These are phyloP conservation scores for Lerista edwardsae DNA, from an alignment of 2,797 vertebrate genomes.

Conservation along the genomic window DNA sequence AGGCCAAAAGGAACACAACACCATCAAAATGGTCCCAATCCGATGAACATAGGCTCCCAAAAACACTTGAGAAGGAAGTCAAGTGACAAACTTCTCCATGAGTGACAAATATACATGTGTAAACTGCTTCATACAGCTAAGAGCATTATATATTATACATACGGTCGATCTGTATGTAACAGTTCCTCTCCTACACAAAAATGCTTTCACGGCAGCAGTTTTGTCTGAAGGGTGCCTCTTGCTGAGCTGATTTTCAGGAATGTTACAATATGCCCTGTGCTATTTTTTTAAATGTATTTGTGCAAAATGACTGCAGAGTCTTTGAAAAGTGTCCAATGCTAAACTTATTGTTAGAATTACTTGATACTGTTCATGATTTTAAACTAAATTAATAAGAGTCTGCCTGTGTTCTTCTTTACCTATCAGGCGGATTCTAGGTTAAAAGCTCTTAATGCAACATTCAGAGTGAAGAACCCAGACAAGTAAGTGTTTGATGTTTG, in stretches of 20 bases:
- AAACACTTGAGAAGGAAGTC: too few species aligned
- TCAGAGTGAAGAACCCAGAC: constrained; percentile 96
- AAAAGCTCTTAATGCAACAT: constrained; percentile 95
- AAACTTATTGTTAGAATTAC: constrained; percentile 4
- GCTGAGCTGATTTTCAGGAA: neutral
- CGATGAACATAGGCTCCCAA: too few species aligned
- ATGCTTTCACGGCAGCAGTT: neutral
- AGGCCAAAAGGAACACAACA: too few species aligned
- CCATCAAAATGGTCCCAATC: too few species aligned
- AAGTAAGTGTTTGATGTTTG: constrained; percentile 82
- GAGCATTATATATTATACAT: neutral
- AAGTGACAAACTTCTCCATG: too few species aligned
- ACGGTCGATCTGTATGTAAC: neutral
- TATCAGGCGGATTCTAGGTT: constrained; percentile 94
- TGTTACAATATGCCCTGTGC: too few species aligned
- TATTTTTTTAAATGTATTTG: neutral
- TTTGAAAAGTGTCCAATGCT: neutral
- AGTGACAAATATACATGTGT: neutral
- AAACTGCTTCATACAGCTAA: neutral
- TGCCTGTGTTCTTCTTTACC: constrained; percentile 61
- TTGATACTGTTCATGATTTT: constrained; percentile 58
- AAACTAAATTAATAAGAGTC: constrained; percentile 61
- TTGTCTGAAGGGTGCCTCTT: neutral
- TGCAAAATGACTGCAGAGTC: neutral
- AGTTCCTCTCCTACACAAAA: neutral